phyloP scores from a whole-genome alignment of 2,888 invertebrate genomes.

The Poecilus cupreus region DNA sequence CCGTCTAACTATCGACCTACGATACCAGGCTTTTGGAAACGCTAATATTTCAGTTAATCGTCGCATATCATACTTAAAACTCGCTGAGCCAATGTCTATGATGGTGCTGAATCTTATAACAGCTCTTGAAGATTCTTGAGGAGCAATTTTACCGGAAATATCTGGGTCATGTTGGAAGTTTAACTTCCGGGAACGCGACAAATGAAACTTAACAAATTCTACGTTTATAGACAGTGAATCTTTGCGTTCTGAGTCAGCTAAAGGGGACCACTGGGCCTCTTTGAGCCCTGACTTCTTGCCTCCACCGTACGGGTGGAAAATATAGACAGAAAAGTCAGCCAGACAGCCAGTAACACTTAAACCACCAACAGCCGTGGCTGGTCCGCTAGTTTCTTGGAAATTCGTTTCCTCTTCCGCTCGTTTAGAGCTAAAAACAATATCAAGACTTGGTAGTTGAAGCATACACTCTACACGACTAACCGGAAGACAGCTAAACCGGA shows the following conservation, averaged over 20 bases:
- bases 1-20: conserved; percentile 92
- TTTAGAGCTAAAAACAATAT: conserved; percentile 97
- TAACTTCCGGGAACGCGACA: conserved; percentile 92
- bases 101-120: conserved; percentile 95
- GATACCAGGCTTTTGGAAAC: conserved; percentile 99
- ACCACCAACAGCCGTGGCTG: conserved; percentile 86
- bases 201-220: conserved; percentile 96
- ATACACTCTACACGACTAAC: conserved; percentile 97
- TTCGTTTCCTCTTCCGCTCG: conserved; percentile 83
- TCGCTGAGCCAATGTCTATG: conserved; percentile 95
- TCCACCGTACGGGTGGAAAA: conserved; percentile 98
- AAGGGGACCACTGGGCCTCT: conserved; percentile 90
- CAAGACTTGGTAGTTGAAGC: conserved; percentile 95
- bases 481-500: conserved; percentile 96
- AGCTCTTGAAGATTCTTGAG: conserved; percentile 85
- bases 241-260: conserved; percentile 92
- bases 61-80: conserved; percentile 99
- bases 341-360: conserved; percentile 96
- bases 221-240: conserved; percentile 97
- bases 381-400: conserved; percentile 74
- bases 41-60: conserved; percentile 96
- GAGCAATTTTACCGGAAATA: conserved; percentile 68
- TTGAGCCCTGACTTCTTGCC: conserved; percentile 86
- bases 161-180: conserved; percentile 81
- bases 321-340: conserved; percentile 97